A percentile compares a stretch with the other conserved stretches of the same genome.
These are phyloP conservation scores for Diplolepis rosae DNA, from an alignment of 2,888 invertebrate genomes.

Conservation along the genomic window DNA sequence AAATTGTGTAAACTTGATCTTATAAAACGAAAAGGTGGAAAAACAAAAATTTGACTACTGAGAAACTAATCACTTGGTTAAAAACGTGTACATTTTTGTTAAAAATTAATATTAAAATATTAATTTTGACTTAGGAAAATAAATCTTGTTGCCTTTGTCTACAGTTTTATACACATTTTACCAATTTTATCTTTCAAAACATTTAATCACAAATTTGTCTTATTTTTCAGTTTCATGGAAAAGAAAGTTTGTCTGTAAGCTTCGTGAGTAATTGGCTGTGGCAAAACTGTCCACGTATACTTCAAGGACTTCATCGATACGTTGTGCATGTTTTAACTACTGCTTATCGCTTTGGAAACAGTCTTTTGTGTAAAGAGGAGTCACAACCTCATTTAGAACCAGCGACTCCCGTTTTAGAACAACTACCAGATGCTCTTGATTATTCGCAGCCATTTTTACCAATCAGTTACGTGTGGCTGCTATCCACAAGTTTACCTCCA, in stretches of 20 bases:
- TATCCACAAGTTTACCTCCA: conserved; percentile 80
- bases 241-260: conserved; percentile 82
- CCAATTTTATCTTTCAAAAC: too few relatives aligned
- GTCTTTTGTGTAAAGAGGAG: conserved; percentile 63
- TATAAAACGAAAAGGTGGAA: too few relatives aligned
- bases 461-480: conserved; percentile 82
- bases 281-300: conserved; percentile 84
- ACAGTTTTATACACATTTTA: too few relatives aligned
- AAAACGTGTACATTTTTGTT: too few relatives aligned
- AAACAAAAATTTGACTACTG: too few relatives aligned
- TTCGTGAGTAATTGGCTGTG: conserved; percentile 89
- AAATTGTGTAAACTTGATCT: too few relatives aligned
- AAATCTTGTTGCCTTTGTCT: too few relatives aligned
- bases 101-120: too few relatives aligned
- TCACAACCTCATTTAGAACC: conserved; percentile 78
- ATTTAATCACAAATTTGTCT: too few relatives aligned
- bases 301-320: conserved; percentile 85
- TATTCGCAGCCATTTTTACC: conserved; percentile 75
- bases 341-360: conserved; percentile 75
- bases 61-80: too few relatives aligned
- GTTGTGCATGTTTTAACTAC: conserved; percentile 78
- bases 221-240: conserved; percentile 81
- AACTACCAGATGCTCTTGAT: conserved; percentile 57
- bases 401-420: conserved; percentile 83
- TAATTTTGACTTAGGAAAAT: too few relatives aligned